These are phyloP conservation scores for Nettapus auritus DNA, from an alignment of 2,113 vertebrate genomes.

Conservation along the genomic window DNA sequence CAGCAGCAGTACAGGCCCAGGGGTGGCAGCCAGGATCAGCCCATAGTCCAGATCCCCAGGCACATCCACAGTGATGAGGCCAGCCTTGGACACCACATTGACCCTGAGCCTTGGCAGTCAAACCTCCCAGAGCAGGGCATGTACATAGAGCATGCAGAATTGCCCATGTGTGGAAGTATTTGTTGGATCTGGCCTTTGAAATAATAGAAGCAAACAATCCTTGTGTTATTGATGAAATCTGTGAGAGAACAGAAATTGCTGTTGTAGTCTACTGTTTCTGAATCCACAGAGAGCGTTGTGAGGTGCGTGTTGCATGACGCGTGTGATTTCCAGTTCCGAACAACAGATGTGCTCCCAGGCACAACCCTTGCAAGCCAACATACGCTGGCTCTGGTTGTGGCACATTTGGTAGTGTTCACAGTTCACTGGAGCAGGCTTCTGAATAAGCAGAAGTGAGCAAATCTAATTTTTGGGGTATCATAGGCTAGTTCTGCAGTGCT, in stretches of 20 bases:
- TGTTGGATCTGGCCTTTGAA: not conserved
- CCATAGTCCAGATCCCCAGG: not conserved
- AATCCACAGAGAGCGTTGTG: not conserved
- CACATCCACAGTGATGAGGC: not conserved
- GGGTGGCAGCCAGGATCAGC: not conserved
- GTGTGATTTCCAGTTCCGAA: not conserved
- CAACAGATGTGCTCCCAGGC: not conserved
- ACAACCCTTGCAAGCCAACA: not conserved
- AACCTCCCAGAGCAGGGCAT: not conserved
- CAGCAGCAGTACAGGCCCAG: not conserved
- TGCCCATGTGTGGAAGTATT: not conserved
- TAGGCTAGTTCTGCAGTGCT: not conserved
- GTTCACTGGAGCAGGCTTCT: not conserved
- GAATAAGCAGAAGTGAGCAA: not conserved
- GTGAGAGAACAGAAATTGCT: not conserved
- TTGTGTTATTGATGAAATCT: not conserved
- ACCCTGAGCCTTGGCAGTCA: not conserved
- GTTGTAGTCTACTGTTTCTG: not conserved
- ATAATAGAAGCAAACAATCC: not conserved
- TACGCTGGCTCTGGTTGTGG: rapidly evolving
- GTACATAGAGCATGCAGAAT: not conserved
- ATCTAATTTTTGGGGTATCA: not conserved
- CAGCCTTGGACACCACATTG: not conserved
- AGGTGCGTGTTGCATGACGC: not conserved
- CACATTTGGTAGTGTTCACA: not conserved